phyloP scores from a whole-genome alignment of 1,140 invertebrate species.

The Saccostrea cuccullata region DNA sequence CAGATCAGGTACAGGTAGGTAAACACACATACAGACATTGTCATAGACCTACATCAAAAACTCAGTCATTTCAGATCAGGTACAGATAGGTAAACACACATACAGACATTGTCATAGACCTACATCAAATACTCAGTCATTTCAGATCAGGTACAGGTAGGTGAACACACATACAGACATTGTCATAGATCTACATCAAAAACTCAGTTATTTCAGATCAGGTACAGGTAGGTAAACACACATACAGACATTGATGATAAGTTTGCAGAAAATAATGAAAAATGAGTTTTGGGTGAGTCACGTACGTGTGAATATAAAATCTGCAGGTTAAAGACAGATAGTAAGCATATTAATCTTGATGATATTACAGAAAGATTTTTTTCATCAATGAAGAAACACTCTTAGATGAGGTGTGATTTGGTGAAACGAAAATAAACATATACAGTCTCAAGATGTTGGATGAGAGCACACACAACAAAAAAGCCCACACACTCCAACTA shows the following conservation, averaged over 20 bases:
- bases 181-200: too few relatives aligned
- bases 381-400: conserved; percentile 6
- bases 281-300: not conserved
- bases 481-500: not conserved
- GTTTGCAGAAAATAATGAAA: not conserved
- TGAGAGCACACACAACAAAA: conserved; percentile 15
- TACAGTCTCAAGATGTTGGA: conserved; percentile 15
- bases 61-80: too few relatives aligned
- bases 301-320: not conserved
- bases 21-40: too few relatives aligned
- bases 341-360: conserved; percentile 18
- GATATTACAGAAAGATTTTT: not conserved
- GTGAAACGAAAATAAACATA: not conserved
- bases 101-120: too few relatives aligned
- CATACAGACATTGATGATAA: not conserved
- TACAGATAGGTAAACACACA: too few relatives aligned
- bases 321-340: conserved; percentile 3
- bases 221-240: not conserved
- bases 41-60: too few relatives aligned
- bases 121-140: too few relatives aligned
- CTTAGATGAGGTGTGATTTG: conserved; percentile 3
- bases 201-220: too few relatives aligned
- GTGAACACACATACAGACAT: too few relatives aligned
- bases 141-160: too few relatives aligned
- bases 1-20: too few relatives aligned